These are phyloP conservation scores for Dolichomitus sp. DNA, from an alignment of 2,888 invertebrate genomes.

Conservation along the genomic window DNA sequence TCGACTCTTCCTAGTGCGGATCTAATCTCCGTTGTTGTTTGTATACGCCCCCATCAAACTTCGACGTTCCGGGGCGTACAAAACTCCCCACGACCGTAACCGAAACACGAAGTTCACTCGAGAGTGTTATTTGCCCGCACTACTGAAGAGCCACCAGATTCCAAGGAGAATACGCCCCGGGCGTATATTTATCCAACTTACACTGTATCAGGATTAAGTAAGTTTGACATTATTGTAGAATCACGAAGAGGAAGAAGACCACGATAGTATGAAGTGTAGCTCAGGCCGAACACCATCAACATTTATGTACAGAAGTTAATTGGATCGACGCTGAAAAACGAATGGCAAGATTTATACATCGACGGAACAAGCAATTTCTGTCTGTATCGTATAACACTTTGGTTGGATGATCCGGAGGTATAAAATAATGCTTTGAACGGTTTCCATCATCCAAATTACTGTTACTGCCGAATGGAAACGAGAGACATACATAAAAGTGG, in stretches of 20 bases:
- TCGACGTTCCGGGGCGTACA: conserved; percentile 50
- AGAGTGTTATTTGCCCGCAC: conserved; percentile 56
- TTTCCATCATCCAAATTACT: background rate
- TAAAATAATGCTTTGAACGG: background rate
- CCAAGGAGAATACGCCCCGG: conserved; percentile 33
- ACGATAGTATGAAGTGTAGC: no score
- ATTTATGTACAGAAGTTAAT: conserved; percentile 27
- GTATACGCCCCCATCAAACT: conserved; percentile 67
- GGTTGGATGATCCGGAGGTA: background rate
- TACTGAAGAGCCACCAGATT: conserved; percentile 11
- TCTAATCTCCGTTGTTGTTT: conserved; percentile 66
- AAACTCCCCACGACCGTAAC: conserved; percentile 11
- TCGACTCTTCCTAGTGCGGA: conserved; percentile 51
- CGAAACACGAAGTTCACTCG: conserved; percentile 51
- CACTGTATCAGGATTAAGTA: conserved; percentile 26
- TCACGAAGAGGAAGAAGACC: background rate
- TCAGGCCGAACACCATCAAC: background rate
- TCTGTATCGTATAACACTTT: background rate
- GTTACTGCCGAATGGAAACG: background rate
- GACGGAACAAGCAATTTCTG: background rate
- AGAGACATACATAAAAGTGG: background rate
- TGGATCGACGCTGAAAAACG: background rate
- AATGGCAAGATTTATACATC: background rate
- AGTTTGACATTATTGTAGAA: conserved; percentile 55
- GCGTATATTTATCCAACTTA: conserved; percentile 57